Evolutionary conservation across 1,140 invertebrate species (phyloP).

Genomic region (Zaprionus davidi): DNA sequence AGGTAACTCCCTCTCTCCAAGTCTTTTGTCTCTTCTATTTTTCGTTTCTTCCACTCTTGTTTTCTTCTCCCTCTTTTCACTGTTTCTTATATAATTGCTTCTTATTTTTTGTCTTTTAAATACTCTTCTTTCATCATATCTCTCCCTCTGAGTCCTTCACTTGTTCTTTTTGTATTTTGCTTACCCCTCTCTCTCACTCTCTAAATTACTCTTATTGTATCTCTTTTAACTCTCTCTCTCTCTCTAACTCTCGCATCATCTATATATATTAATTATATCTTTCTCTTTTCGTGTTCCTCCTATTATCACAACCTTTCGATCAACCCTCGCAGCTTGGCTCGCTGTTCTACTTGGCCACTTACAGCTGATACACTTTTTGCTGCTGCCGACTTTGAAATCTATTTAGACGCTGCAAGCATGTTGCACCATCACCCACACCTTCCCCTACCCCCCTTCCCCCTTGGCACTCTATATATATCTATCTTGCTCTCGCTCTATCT

Average conservation of each 20-base stretch:
- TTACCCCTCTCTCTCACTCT: background rate
- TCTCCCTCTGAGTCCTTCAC: background rate
- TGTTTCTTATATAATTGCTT: no score
- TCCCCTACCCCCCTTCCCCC: background rate
- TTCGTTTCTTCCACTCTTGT: no score
- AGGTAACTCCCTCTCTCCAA: no score
- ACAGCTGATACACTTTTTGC: constrained; percentile 14
- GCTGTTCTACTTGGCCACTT: background rate
- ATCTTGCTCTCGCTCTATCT: background rate
- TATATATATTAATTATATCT: no score
- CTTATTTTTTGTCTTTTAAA: no score
- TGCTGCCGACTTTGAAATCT: constrained; percentile 21
- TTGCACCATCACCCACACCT: background rate
- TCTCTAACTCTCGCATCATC: background rate
- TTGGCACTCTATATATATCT: background rate
- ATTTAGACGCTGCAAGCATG: constrained; percentile 8
- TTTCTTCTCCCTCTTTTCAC: no score
- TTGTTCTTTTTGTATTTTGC: background rate
- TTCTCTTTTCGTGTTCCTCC: background rate
- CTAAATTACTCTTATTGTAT: background rate
- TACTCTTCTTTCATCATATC: no score
- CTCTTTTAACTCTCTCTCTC: background rate
- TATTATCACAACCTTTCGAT: background rate
- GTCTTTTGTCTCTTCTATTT: no score
- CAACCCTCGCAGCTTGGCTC: background rate